These are phyloP conservation scores for Sebastiscus albofasciatus DNA, from an alignment of 2,797 vertebrate species.

Conservation along the genomic window DNA sequence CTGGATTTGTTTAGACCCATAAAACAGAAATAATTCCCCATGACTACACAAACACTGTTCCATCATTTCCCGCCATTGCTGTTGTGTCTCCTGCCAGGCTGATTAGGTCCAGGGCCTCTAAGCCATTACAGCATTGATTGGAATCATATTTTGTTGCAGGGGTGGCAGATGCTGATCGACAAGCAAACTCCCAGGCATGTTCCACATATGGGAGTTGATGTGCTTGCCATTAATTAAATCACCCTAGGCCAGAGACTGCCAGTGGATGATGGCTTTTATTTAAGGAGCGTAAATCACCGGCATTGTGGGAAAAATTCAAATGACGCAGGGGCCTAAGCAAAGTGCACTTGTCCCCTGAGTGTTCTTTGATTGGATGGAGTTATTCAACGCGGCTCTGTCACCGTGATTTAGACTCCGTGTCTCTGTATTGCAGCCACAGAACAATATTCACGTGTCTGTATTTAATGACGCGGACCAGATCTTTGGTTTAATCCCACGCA, in stretches of 20 bases:
- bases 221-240: slow-evolving; percentile 67
- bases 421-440: slow-evolving; percentile 14
- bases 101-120: slow-evolving; percentile 58
- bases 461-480: slow-evolving; percentile 9
- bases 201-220: slow-evolving; percentile 68
- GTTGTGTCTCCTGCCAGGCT: slow-evolving; percentile 49
- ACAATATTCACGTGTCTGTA: background rate
- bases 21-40: slow-evolving; percentile 36
- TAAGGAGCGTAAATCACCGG: slow-evolving; percentile 53
- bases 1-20: slow-evolving; percentile 25
- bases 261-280: slow-evolving; percentile 66
- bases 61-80: slow-evolving; percentile 44
- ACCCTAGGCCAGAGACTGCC: slow-evolving; percentile 40
- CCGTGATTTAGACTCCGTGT: slow-evolving; percentile 23
- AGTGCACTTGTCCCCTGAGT: slow-evolving; percentile 29
- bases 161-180: slow-evolving; percentile 70
- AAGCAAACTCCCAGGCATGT: slow-evolving; percentile 70
- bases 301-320: slow-evolving; percentile 51
- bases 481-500: background rate
- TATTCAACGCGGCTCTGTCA: slow-evolving; percentile 27
- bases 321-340: background rate
- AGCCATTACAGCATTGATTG: slow-evolving; percentile 73
- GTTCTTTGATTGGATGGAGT: slow-evolving; percentile 44
- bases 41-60: slow-evolving; percentile 9
- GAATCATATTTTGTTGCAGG: slow-evolving; percentile 71